These are phyloP conservation scores for Phrynosoma platyrhinos DNA, from an alignment of 2,113 vertebrate species.

Conservation along the genomic window DNA sequence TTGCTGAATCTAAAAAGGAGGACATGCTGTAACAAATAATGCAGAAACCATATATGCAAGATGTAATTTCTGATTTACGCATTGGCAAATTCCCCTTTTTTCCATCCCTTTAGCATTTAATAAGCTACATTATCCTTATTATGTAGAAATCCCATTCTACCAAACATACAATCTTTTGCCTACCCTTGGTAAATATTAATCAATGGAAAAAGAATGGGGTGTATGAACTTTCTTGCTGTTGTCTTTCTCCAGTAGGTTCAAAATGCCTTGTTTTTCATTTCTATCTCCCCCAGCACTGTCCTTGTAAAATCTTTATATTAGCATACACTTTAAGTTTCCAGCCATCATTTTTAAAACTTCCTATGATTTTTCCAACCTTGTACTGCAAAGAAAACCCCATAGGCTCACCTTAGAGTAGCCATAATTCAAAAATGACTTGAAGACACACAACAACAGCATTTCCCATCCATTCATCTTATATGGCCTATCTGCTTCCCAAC, in stretches of 20 bases:
- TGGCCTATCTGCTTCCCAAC: background rate
- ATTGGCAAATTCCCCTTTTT: background rate
- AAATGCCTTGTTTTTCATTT: background rate
- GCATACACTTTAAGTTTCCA: background rate
- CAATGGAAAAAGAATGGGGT: slow-evolving; percentile 3
- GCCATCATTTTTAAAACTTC: background rate
- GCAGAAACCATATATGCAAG: slow-evolving; percentile 4
- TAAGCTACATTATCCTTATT: background rate
- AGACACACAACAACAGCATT: background rate
- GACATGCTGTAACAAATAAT: slow-evolving; percentile 33
- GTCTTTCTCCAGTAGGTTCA: background rate
- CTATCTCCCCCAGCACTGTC: background rate
- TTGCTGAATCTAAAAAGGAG: slow-evolving; percentile 10
- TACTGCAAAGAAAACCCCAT: too few relatives aligned
- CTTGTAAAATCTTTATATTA: background rate
- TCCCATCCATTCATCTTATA: background rate
- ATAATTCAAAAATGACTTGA: too few relatives aligned
- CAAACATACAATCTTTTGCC: slow-evolving; percentile 22
- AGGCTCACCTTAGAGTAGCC: too few relatives aligned
- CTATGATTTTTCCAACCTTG: background rate
- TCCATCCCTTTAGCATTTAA: background rate
- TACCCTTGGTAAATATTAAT: slow-evolving; percentile 20
- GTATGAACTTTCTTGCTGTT: background rate
- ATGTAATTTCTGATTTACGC: slow-evolving; percentile 8
- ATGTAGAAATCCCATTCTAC: background rate